Percentiles rank a stretch among this genome's conserved stretches.
These are phyloP conservation scores for Alethe diademata DNA, from an alignment of 2,113 vertebrate genomes.

Conservation along the genomic window DNA sequence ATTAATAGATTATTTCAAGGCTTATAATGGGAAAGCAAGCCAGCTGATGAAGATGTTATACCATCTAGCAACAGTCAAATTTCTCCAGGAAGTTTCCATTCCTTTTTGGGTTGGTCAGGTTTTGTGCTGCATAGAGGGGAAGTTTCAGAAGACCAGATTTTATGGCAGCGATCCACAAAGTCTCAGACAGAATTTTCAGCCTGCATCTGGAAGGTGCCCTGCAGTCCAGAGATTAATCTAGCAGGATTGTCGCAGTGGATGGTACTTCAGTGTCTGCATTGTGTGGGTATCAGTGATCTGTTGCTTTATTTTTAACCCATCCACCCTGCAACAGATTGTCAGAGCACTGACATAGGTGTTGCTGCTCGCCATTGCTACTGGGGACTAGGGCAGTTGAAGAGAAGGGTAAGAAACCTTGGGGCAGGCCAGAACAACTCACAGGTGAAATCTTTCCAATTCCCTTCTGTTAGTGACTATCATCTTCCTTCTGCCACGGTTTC, in stretches of 20 bases:
- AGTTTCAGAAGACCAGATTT: background rate
- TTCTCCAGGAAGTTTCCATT: background rate
- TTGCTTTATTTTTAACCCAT: background rate
- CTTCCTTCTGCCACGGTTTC: background rate
- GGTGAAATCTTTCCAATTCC: background rate
- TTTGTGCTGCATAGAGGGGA: background rate
- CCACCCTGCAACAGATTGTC: background rate
- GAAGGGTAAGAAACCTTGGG: background rate
- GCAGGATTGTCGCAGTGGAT: background rate
- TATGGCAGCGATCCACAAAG: accelerated
- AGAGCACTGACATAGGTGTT: background rate
- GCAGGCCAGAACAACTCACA: background rate
- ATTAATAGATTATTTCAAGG: background rate
- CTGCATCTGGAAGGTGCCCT: background rate
- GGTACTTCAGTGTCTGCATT: background rate
- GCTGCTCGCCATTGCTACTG: background rate
- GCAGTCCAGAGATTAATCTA: background rate
- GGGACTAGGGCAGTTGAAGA: background rate
- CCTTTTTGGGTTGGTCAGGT: background rate
- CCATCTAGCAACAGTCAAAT: background rate
- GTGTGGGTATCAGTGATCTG: background rate
- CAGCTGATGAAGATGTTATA: background rate
- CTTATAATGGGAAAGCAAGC: background rate
- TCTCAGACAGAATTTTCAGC: background rate
- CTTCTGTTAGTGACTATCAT: background rate